These are phyloP conservation scores for cat (Felis catus) DNA, from an alignment of 2,113 vertebrate genomes.

Conservation along the genomic window DNA sequence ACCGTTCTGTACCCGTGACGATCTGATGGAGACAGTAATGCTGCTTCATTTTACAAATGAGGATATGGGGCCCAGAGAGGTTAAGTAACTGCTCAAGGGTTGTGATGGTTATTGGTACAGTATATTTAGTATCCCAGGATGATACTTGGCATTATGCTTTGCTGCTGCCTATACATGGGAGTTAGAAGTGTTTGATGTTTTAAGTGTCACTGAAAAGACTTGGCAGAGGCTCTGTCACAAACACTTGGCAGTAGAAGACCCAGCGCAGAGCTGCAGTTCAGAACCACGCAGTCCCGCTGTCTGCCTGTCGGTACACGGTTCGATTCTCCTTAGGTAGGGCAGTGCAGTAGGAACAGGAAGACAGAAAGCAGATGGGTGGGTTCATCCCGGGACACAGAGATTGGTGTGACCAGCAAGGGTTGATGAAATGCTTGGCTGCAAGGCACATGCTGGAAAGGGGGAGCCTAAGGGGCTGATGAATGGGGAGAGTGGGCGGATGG, in stretches of 20 bases:
- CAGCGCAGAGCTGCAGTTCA: not conserved
- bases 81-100: not conserved
- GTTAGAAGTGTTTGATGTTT: not conserved
- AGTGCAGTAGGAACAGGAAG: not conserved
- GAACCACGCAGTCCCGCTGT: not conserved
- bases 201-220: not conserved
- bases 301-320: fast-evolving
- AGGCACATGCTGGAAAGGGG: not conserved
- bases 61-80: not conserved
- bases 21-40: not conserved
- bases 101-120: not conserved
- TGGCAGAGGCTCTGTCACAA: not conserved
- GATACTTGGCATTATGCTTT: not conserved
- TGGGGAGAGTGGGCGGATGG: fast-evolving
- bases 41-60: not conserved
- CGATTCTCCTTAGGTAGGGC: not conserved
- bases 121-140: not conserved
- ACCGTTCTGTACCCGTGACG: not conserved
- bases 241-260: not conserved
- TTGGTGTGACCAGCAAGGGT: not conserved
- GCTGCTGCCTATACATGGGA: too few species aligned
- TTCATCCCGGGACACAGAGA: not conserved
- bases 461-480: not conserved
- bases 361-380: not conserved
- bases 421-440: not conserved